Evolutionary conservation across 1,140 invertebrate genomes (phyloP), one percentile per base, ranked within the genome.

Genomic region (Elysia chlorotica): DNA sequence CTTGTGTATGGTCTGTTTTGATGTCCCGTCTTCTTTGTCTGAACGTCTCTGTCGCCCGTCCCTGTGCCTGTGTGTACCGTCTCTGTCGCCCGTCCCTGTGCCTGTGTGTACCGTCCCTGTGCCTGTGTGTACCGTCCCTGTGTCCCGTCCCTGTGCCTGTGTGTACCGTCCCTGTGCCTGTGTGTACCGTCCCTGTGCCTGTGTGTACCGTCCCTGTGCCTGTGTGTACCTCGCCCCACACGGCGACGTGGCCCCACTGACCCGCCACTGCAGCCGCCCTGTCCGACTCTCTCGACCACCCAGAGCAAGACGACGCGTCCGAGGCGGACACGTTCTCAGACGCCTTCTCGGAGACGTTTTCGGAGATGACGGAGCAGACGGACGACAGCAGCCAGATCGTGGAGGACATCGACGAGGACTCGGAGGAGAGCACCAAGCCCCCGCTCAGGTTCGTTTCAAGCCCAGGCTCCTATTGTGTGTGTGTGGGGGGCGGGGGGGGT

Each of bases 391-490:
- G 59, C 17, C 35, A 56, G 31, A 17, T 23, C 2, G 53, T 57
- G 21, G 65, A 67, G n/a, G 81, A 79, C 63, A 76, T 75, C 65
- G 74, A 78, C 41, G 82, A 85, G 65, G 75, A 80, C 62, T 82
- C 83, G 25, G 82, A 82, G 2, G 28, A 63, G 41, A 78, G 81
- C 0, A 76, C 74, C 63, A 85, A 86, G 73, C 85, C 85, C 54
- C 85, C 85, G n/a, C 81, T 87, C 21, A 86, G 85, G 85, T 86
- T 65, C n/a, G 41, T 68, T 21, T 67, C 30, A 6, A 25, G 5
- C 31, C 31, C 35, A 5, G 54, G 21, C 17, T 35, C n/a, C n/a
- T n/a, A n/a, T n/a, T 66, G 23, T 66, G 2, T 66, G 31, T 30
- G 28, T 23, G 28, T 23, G 19, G 6, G 56, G 10, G 17, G 56